Percentiles rank a stretch among this genome's conserved stretches.
These are phyloP conservation scores for Oreochromis tanganicae DNA, from an alignment of 2,113 vertebrate genomes.

Conservation along the genomic window DNA sequence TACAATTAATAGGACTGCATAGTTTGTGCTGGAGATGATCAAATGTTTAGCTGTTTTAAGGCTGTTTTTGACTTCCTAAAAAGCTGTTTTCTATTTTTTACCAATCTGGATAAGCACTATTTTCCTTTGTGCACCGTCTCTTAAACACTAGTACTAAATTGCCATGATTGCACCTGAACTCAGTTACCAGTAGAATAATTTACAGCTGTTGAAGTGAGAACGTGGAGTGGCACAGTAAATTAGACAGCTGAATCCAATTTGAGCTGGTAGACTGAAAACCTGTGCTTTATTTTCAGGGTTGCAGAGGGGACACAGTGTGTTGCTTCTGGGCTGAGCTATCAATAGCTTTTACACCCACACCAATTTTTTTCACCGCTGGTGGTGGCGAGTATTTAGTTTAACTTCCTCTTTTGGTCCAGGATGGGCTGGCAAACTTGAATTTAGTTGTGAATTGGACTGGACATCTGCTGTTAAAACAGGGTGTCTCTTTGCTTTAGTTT, in stretches of 20 bases:
- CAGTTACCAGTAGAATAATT: slow-evolving; percentile 5
- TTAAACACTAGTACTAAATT: neutral
- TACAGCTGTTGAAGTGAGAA: slow-evolving; percentile 27
- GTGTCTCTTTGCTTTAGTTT: neutral
- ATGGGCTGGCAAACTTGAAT: neutral
- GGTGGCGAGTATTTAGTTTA: neutral
- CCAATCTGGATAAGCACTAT: too few species aligned
- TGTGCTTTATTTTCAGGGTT: neutral
- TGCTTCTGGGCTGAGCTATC: slow-evolving; percentile 1
- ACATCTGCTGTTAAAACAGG: neutral
- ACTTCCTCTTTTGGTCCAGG: neutral
- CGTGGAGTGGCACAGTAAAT: slow-evolving; percentile 9
- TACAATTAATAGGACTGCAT: neutral
- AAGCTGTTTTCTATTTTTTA: neutral
- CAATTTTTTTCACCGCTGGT: neutral
- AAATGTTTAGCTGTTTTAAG: neutral
- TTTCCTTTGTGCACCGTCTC: neutral
- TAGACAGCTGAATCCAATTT: slow-evolving; percentile 11
- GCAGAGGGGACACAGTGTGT: neutral
- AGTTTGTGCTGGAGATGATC: neutral
- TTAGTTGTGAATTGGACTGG: neutral
- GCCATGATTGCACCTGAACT: slow-evolving; percentile 7
- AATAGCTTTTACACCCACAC: slow-evolving; percentile 26
- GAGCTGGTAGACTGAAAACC: slow-evolving; percentile 5
- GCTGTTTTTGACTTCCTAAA: neutral